Evolutionary conservation across 2,797 vertebrate species (phyloP).

Genomic region (Austrolebias charrua): DNA sequence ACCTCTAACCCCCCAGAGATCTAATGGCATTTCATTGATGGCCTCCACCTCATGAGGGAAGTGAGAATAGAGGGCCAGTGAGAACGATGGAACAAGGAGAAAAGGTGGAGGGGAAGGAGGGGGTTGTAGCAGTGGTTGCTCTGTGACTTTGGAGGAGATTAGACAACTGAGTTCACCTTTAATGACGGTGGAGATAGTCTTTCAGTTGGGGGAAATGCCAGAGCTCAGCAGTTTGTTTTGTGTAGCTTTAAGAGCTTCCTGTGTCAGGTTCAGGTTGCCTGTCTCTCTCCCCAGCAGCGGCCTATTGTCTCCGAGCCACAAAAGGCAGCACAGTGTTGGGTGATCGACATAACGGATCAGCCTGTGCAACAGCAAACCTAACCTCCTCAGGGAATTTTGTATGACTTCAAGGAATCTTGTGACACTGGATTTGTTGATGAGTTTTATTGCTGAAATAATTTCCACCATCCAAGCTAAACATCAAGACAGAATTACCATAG

Average conservation of each 20-base stretch:
- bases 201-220: constrained; percentile 78
- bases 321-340: constrained; percentile 65
- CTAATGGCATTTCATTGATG: constrained; percentile 68
- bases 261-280: constrained; percentile 83
- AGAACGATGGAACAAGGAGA: constrained; percentile 45
- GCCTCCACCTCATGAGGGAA: constrained; percentile 38
- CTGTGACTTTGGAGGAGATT: constrained; percentile 80
- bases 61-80: constrained; percentile 35
- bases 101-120: constrained; percentile 27
- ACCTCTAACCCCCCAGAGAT: constrained; percentile 72
- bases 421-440: constrained; percentile 46
- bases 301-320: constrained; percentile 75
- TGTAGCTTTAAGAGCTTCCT: constrained; percentile 83
- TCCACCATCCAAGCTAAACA: constrained; percentile 7
- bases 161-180: constrained; percentile 80
- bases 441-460: constrained; percentile 38
- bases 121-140: constrained; percentile 50
- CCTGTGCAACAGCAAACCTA: constrained; percentile 51
- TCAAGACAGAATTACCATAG: constrained; percentile 17
- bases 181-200: constrained; percentile 80
- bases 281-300: constrained; percentile 63
- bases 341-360: constrained; percentile 67
- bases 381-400: constrained; percentile 54
- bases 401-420: constrained; percentile 58
- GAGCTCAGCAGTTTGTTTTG: constrained; percentile 83